Percentiles rank a stretch among this genome's conserved stretches.
phyloP scores from a whole-genome alignment of 2,797 vertebrate genomes.

The Silurus aristotelis region DNA sequence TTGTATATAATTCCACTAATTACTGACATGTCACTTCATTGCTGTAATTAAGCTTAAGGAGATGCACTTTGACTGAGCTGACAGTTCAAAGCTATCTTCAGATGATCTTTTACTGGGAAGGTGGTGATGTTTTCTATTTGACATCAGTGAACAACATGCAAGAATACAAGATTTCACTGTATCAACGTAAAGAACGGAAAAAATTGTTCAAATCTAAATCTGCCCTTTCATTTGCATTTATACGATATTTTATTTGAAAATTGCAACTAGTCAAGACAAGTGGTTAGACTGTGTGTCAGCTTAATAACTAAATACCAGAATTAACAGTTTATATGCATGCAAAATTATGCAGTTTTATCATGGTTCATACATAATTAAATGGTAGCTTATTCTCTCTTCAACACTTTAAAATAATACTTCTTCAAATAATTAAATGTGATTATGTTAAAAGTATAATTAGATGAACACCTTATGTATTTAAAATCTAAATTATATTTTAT shows the following conservation, averaged over 20 bases:
- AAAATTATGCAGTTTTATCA: background rate
- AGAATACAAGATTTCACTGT: background rate
- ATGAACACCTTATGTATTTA: background rate
- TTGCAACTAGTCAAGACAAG: background rate
- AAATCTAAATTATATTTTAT: background rate
- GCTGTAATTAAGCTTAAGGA: background rate
- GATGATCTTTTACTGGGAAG: background rate
- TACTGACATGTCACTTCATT: background rate
- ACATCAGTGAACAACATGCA: background rate
- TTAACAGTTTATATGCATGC: background rate
- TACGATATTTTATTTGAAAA: background rate
- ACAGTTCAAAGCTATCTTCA: background rate
- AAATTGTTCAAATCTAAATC: background rate
- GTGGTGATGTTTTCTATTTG: background rate
- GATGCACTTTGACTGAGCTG: background rate
- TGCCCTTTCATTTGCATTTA: background rate
- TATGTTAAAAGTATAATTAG: background rate
- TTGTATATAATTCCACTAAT: constrained; percentile 4
- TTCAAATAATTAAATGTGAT: background rate
- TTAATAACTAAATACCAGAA: background rate
- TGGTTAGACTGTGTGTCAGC: background rate
- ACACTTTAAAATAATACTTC: no score
- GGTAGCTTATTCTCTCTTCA: background rate
- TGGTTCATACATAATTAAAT: background rate
- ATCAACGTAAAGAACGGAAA: background rate